A percentile compares a stretch with the other conserved stretches of the same genome.
Evolutionary conservation across 2,113 vertebrate species (phyloP).

Genomic region (Lipophrys pholis): DNA sequence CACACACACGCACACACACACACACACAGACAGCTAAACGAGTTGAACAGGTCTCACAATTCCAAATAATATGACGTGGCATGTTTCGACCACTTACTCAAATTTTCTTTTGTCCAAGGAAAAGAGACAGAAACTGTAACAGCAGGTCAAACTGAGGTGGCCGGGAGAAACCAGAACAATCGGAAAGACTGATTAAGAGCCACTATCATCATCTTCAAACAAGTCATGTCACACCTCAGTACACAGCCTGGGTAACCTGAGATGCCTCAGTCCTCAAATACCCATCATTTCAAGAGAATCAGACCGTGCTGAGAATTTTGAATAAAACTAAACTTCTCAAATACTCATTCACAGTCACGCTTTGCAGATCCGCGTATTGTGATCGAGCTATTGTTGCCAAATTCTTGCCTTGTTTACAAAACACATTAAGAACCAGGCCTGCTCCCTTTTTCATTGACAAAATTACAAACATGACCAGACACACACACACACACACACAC

Average conservation of each 20-base stretch:
- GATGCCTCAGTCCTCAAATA: conserved; percentile 27
- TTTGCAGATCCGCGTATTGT: neutral
- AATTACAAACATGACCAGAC: conserved; percentile 21
- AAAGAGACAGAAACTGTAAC: conserved; percentile 35
- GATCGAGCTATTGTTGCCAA: conserved; percentile 17
- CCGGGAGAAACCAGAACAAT: conserved; percentile 38
- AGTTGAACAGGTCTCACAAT: conserved; percentile 63
- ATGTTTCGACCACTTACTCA: conserved; percentile 36
- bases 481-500: neutral
- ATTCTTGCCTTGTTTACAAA: conserved; percentile 32
- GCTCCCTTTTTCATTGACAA: conserved; percentile 26
- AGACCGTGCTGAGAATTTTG: conserved; percentile 16
- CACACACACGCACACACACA: neutral
- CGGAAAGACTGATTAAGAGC: conserved; percentile 17
- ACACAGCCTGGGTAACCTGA: conserved; percentile 57
- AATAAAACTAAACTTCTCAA: conserved; percentile 31
- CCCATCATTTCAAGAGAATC: conserved; percentile 53
- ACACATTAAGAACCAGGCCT: conserved; percentile 7
- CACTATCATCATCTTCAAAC: conserved; percentile 40
- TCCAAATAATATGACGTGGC: conserved; percentile 34
- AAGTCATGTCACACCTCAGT: conserved; percentile 33
- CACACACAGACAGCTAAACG: conserved; percentile 46
- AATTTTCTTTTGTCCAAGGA: conserved; percentile 30
- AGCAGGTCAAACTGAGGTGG: conserved; percentile 15
- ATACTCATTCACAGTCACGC: no score